phyloP scores from a whole-genome alignment of 1,140 invertebrate species.

The Neodiprion virginianus region DNA sequence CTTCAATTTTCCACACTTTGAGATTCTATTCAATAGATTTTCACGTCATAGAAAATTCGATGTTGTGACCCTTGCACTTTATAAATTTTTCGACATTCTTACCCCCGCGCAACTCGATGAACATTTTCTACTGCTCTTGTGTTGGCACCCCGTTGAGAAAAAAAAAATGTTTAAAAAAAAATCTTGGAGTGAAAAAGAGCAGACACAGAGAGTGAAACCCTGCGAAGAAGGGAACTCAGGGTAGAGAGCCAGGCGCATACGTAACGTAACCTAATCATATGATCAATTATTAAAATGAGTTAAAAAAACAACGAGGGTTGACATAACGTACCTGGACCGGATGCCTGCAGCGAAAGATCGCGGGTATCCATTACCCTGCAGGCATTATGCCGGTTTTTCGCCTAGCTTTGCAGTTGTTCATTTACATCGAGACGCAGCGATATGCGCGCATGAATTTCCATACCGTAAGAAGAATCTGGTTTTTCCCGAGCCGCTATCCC shows the following conservation, averaged over 20 bases:
- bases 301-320: constrained; percentile 62
- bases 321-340: constrained; percentile 36
- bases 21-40: too few species aligned
- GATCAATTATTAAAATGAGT: constrained; percentile 61
- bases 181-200: neutral
- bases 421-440: neutral
- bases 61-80: too few species aligned
- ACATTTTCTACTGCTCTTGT: too few species aligned
- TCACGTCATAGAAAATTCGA: too few species aligned
- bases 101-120: too few species aligned
- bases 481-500: neutral
- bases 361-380: neutral
- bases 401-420: neutral
- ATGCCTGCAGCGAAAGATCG: constrained; percentile 1
- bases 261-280: constrained; percentile 62
- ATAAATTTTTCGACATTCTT: too few species aligned
- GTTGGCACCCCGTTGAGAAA: too few species aligned
- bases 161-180: too few species aligned
- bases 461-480: neutral
- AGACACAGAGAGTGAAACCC: neutral
- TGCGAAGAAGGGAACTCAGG: constrained; percentile 22
- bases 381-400: neutral
- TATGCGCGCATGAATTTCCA: constrained; percentile 1
- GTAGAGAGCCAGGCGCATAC: constrained; percentile 44
- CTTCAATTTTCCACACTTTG: too few species aligned